Evolutionary conservation across 2,113 vertebrate species (phyloP).

Genomic region (Nicator chloris): DNA sequence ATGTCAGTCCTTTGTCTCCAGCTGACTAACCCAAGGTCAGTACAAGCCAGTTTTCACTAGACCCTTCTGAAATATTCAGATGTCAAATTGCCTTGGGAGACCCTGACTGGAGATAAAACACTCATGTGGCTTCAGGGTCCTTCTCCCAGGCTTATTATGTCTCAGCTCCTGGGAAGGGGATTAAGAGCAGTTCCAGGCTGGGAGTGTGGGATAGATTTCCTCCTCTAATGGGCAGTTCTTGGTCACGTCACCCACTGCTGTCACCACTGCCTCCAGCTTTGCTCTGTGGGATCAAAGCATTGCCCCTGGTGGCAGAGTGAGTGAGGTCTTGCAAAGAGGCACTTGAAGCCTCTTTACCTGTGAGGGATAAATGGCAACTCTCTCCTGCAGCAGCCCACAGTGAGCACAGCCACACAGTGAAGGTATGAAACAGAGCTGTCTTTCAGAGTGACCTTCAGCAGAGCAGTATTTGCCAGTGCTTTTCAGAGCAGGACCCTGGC

Average conservation of each 20-base stretch:
- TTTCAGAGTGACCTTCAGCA: slow-evolving; percentile 38
- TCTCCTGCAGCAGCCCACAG: not conserved
- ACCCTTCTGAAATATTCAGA: not conserved
- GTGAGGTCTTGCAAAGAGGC: not conserved
- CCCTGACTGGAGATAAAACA: not conserved
- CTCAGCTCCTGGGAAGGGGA: not conserved
- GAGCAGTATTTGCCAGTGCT: not conserved
- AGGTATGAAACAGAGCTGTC: not conserved
- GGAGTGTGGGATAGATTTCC: not conserved
- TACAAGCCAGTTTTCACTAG: not conserved
- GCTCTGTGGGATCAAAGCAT: not conserved
- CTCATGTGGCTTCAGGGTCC: not conserved
- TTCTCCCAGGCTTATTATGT: not conserved
- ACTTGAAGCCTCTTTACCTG: not conserved
- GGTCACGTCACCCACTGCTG: not conserved
- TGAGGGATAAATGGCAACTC: not conserved
- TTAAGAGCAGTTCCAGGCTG: not conserved
- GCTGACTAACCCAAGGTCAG: not conserved
- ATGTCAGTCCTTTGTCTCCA: not conserved
- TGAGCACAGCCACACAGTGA: not conserved
- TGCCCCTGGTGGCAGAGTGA: not conserved
- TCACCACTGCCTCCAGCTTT: not conserved
- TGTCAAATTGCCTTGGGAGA: not conserved
- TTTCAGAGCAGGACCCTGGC: slow-evolving; percentile 12
- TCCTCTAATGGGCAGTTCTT: not conserved